Evolutionary conservation across 2,888 invertebrate genomes (phyloP).

Genomic region (Chrysolina haemoptera): DNA sequence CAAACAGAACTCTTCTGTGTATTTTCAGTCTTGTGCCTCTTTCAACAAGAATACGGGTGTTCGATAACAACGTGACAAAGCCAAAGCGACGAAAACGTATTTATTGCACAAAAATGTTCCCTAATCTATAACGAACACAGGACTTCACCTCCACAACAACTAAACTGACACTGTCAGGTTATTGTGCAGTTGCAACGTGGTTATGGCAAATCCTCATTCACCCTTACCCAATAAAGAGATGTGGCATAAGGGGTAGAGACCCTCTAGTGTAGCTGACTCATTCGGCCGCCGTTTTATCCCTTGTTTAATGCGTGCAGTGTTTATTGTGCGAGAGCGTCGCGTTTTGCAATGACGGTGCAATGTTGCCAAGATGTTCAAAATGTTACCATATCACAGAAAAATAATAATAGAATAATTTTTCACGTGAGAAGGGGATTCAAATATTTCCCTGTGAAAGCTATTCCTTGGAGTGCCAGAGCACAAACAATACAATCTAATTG

Average conservation of each 20-base stretch:
- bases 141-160: slow-evolving; percentile 69
- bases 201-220: slow-evolving; percentile 67
- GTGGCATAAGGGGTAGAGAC: slow-evolving; percentile 59
- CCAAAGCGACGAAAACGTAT: slow-evolving; percentile 33
- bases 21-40: slow-evolving; percentile 42
- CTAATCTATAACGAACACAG: slow-evolving; percentile 68
- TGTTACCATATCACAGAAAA: neutral
- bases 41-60: slow-evolving; percentile 35
- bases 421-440: too few species aligned
- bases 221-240: slow-evolving; percentile 66
- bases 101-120: slow-evolving; percentile 24
- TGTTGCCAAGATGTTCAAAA: neutral
- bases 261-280: slow-evolving; percentile 67
- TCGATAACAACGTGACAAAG: slow-evolving; percentile 39
- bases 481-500: too few species aligned
- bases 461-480: too few species aligned
- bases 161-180: slow-evolving; percentile 69
- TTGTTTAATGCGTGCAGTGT: slow-evolving; percentile 48
- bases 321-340: slow-evolving; percentile 43
- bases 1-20: neutral
- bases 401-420: too few species aligned
- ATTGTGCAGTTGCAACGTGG: slow-evolving; percentile 67
- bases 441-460: too few species aligned
- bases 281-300: slow-evolving; percentile 53
- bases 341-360: slow-evolving; percentile 32